These are phyloP conservation scores for Artemisiospiza belli DNA, from an alignment of 2,113 vertebrate species.

Conservation along the genomic window DNA sequence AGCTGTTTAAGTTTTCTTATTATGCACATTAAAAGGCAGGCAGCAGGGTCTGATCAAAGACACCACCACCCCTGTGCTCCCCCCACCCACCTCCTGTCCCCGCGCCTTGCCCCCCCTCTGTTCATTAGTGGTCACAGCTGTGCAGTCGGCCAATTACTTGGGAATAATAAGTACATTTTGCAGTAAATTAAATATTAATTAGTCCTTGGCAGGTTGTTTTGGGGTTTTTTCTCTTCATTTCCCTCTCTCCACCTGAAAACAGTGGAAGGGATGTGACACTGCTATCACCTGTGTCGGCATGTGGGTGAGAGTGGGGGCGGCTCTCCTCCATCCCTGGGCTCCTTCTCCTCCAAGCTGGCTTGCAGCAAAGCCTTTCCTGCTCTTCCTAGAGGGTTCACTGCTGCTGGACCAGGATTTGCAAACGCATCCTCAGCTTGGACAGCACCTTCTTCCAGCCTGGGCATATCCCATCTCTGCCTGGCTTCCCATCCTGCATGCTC, in stretches of 20 bases:
- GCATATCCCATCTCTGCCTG: rapidly evolving
- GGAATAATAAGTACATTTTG: conserved; percentile 79
- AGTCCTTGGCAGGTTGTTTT: conserved; percentile 65
- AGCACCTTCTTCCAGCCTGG: neutral
- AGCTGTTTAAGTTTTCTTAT: conserved; percentile 68
- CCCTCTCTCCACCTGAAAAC: conserved; percentile 10
- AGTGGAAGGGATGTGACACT: neutral
- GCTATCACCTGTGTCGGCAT: neutral
- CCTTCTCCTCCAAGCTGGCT: neutral
- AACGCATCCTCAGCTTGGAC: neutral
- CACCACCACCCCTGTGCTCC: neutral
- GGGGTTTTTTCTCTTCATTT: neutral
- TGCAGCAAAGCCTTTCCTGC: neutral
- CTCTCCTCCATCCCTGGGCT: neutral
- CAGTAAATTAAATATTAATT: conserved; percentile 83
- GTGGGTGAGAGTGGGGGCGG: neutral
- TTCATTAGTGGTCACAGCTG: conserved; percentile 78
- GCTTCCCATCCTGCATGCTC: neutral
- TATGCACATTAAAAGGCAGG: conserved; percentile 61
- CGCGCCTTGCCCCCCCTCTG: conserved; percentile 17
- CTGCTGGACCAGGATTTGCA: neutral
- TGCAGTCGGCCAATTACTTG: conserved; percentile 72
- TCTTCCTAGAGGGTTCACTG: neutral
- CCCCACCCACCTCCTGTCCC: conserved; percentile 1
- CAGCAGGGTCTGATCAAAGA: conserved; percentile 53